Conservation (phyloP, 2,888 invertebrate species). For the Meta bourneti region DNA sequence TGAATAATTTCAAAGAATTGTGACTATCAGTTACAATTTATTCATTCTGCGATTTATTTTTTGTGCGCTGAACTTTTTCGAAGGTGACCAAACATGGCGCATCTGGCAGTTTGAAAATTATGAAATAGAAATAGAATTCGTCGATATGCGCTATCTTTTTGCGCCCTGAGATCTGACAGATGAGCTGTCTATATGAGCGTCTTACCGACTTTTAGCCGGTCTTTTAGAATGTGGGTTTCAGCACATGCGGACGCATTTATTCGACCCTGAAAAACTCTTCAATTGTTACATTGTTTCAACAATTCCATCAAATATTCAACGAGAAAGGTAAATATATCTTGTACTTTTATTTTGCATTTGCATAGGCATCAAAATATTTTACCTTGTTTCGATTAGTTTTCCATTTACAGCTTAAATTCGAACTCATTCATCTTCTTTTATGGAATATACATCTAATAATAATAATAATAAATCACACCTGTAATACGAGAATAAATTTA, state of each 20-base stretch:
- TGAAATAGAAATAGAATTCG: background rate
- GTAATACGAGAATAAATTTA: no score
- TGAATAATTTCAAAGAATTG: no score
- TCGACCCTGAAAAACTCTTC: background rate
- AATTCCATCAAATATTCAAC: background rate
- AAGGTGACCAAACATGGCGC: slow-evolving; percentile 1
- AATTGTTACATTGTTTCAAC: background rate
- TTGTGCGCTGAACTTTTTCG: background rate
- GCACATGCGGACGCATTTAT: background rate
- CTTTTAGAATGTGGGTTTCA: slow-evolving; percentile 35
- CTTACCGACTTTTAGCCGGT: background rate
- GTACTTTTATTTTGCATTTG: background rate
- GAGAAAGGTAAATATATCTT: background rate
- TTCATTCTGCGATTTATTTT: background rate
- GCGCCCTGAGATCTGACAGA: slow-evolving; percentile 25
- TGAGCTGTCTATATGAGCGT: slow-evolving; percentile 10
- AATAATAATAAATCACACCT: no score
- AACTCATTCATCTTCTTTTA: no score
- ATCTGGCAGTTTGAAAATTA: background rate
- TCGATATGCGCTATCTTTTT: slow-evolving; percentile 24
- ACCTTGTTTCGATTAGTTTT: no score
- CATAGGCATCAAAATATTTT: no score
- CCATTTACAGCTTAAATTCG: no score
- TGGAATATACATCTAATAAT: no score
- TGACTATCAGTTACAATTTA: background rate